These are phyloP conservation scores for Apocrypta bakeri DNA, from an alignment of 1,140 invertebrate species.

Conservation along the genomic window DNA sequence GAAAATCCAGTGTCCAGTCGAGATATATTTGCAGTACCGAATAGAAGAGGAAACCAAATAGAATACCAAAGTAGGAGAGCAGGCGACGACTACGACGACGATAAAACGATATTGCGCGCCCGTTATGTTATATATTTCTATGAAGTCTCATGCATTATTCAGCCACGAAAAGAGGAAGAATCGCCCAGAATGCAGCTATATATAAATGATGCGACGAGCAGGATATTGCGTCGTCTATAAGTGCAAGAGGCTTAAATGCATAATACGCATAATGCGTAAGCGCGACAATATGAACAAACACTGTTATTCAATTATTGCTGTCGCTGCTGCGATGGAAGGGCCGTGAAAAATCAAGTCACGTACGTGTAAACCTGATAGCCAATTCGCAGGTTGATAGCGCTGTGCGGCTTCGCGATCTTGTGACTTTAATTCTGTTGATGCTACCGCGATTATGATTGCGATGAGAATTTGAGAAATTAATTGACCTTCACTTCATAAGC, in stretches of 20 bases:
- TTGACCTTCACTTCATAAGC: not conserved
- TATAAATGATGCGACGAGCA: not conserved
- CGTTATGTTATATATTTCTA: constrained; percentile 33
- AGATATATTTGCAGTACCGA: constrained; percentile 13
- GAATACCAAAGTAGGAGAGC: not conserved
- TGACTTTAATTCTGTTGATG: not conserved
- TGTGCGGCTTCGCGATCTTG: not conserved
- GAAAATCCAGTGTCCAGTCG: not conserved
- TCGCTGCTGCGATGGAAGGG: not conserved
- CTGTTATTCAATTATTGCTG: not conserved
- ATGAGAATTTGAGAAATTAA: too few relatives aligned
- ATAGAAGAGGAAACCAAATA: not conserved
- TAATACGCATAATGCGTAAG: constrained; percentile 39
- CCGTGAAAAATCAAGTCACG: constrained; percentile 24
- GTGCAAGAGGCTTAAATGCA: constrained; percentile 40
- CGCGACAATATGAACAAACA: constrained; percentile 29
- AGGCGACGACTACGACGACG: not conserved
- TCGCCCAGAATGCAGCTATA: not conserved
- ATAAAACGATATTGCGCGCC: constrained; percentile 19
- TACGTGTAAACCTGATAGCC: constrained; percentile 19
- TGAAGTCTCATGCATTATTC: constrained; percentile 52
- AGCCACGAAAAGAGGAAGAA: constrained; percentile 23
- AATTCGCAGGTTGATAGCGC: not conserved
- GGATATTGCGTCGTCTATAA: constrained; percentile 8
- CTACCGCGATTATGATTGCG: too few relatives aligned